These are phyloP conservation scores for Blera fallax DNA, from an alignment of 2,888 invertebrate genomes.

Conservation along the genomic window DNA sequence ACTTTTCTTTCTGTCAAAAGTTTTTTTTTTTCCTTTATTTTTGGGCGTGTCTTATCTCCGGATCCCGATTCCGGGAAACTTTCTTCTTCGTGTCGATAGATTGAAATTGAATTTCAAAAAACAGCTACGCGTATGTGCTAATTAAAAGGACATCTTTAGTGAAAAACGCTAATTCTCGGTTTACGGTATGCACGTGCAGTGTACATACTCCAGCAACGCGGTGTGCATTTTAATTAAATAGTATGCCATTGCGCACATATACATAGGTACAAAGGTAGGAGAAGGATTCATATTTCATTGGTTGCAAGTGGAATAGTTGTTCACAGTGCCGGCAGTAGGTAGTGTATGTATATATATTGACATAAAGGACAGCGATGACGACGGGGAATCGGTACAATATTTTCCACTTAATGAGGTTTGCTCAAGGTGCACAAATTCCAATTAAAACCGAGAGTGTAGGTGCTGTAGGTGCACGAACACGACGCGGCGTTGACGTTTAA, in stretches of 20 bases:
- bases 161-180: not conserved
- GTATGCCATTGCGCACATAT: not conserved
- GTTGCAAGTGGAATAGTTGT: not conserved
- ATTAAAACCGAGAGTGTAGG: conserved; percentile 32
- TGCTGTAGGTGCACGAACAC: too few relatives aligned
- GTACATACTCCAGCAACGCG: not conserved
- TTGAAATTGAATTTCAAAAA: conserved; percentile 4
- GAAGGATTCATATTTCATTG: conserved; percentile 17
- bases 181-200: not conserved
- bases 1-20: conserved; percentile 1
- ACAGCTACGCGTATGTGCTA: not conserved
- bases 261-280: not conserved
- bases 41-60: not conserved
- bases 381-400: conserved; percentile 19
- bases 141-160: conserved; percentile 11
- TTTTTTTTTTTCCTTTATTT: not conserved
- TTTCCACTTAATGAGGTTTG: conserved; percentile 61
- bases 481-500: conserved; percentile 6
- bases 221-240: conserved; percentile 56
- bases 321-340: not conserved
- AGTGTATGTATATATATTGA: not conserved
- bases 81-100: not conserved
- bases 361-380: not conserved
- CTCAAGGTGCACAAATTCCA: conserved; percentile 59
- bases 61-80: not conserved